Evolutionary conservation across 2,797 vertebrate genomes (phyloP), one percentile per base, ranked within the genome.

Genomic region (Oreochromis mossambicus): DNA sequence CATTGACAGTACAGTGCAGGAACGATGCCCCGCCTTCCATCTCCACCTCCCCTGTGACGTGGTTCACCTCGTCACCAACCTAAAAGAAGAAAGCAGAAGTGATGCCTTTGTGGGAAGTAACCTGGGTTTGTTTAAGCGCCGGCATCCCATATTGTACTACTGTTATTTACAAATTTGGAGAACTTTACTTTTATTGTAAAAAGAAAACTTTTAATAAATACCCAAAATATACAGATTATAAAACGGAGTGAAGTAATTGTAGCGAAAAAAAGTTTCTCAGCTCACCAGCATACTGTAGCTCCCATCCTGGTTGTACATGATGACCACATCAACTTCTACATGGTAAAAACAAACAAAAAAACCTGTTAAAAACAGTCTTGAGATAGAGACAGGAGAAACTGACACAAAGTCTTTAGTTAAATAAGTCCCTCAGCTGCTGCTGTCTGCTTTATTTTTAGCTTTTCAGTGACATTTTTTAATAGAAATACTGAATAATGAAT

Each of bases 211-310:
- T 19, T 9, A 32, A 32, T 15, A 68, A 68, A 4, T 0, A 43
- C 38, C 38, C 21, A 9, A 68, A 68, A 68, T 26, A 46, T 15
- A 46, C 21, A 1, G 19, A 38, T 21, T 14, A 46, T 46, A 29
- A 73, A 73, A 29, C 19, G 38, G 24, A 80, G 68, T 12, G 32
- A n/a, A 1, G 15, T 19, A 29, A n/a, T 50, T 32, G 10, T 75
- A 29, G 43, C 21, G 2, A 70, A 48, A 46, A 48, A 32, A 26
- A 7, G 43, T 12, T 8, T n/a, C 15, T 6, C 48, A 41, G n/a
- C 88, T 95, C 96, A 99, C 98, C 98, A 98, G 95, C 97, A 99
- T 98, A 12, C 86, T 96, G 87, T 98, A 99, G 26, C 97, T 97
- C n/a, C 97, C 97, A 66, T 97, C 97, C 48, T 77, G 93, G 93